Conservation (phyloP, 2,113 vertebrate genomes). For the Phoxinus phoxinus region DNA sequence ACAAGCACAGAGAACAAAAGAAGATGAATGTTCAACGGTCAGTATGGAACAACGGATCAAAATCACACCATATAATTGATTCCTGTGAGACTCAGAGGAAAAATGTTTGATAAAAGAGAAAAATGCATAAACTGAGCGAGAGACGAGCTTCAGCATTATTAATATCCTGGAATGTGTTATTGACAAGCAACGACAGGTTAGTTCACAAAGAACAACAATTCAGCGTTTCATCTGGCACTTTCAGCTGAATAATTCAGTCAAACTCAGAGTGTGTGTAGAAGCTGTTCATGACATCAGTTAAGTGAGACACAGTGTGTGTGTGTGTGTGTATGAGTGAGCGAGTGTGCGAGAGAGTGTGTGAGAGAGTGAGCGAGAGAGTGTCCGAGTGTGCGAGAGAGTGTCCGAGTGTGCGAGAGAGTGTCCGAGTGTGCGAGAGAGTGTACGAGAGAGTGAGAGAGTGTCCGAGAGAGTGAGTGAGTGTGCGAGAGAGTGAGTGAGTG, state of each 20-base stretch:
- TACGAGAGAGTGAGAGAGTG: no score
- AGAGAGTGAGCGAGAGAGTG: no score
- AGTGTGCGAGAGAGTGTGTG: no score
- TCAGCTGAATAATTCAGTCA: background rate
- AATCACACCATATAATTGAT: background rate
- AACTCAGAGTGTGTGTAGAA: no score
- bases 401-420: no score
- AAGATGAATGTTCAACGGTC: background rate
- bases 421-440: no score
- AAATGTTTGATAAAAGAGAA: constrained; percentile 13
- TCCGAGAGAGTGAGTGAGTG: no score
- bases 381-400: no score
- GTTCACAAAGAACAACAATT: background rate
- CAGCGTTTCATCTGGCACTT: background rate
- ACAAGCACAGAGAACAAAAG: background rate
- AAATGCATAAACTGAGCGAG: background rate
- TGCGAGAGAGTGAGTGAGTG: no score
- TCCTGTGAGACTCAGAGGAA: background rate
- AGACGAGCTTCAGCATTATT: background rate
- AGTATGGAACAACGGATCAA: background rate
- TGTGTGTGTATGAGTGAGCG: no score
- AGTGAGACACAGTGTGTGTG: no score
- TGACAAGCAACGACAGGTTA: background rate
- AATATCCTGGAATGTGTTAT: background rate
- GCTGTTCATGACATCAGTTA: no score